A percentile compares a stretch with the other conserved stretches of the same genome.
Conservation (phyloP, 2,113 vertebrate genomes). For the Vimba vimba region DNA sequence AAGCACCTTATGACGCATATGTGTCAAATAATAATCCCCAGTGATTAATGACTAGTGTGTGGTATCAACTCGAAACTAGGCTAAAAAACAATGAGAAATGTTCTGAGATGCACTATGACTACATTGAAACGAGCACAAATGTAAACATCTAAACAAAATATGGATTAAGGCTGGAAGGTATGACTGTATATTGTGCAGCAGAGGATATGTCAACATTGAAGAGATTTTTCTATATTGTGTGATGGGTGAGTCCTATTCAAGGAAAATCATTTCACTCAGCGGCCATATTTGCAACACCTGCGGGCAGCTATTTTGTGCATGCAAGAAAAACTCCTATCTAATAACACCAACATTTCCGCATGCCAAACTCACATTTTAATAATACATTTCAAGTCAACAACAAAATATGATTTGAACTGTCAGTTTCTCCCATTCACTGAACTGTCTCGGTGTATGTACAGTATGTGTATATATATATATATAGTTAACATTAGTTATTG, state of each 20-base stretch:
- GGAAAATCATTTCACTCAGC: background rate
- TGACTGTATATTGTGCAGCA: background rate
- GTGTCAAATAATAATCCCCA: constrained; percentile 23
- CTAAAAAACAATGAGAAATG: background rate
- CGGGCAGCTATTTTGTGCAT: background rate
- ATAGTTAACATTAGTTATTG: too few species aligned
- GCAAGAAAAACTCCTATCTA: background rate
- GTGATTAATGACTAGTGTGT: constrained; percentile 25
- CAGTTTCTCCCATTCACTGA: too few species aligned
- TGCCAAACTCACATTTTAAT: background rate
- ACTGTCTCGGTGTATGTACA: too few species aligned
- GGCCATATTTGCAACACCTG: background rate
- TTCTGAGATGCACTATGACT: background rate
- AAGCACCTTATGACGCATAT: constrained; percentile 1
- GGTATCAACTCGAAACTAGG: constrained; percentile 12
- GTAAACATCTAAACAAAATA: background rate
- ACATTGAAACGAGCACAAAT: background rate
- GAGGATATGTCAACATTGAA: background rate
- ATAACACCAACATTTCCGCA: background rate
- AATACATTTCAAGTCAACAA: background rate
- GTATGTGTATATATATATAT: too few species aligned
- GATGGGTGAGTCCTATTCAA: background rate
- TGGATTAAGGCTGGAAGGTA: background rate
- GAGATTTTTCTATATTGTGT: background rate
- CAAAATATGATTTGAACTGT: background rate